Conservation (phyloP, 2,797 vertebrate genomes). For the Danionella dracula region DNA sequence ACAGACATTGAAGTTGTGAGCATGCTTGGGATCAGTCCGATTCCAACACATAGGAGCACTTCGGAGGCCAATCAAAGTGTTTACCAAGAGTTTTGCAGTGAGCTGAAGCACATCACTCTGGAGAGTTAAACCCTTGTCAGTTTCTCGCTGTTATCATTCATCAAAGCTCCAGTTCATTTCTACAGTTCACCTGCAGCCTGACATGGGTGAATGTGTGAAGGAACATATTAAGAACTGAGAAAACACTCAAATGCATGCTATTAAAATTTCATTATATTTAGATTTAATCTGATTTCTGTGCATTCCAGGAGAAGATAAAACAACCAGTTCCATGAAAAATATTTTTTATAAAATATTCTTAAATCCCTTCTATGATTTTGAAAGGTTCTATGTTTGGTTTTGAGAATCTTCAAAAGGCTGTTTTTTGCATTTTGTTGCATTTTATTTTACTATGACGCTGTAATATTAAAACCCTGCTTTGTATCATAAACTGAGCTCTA, state of each 20-base stretch:
- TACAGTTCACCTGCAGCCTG: constrained; percentile 38
- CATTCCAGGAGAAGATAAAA: no score
- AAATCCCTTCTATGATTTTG: no score
- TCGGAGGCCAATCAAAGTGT: constrained; percentile 16
- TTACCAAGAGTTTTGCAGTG: constrained; percentile 43
- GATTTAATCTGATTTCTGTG: no score
- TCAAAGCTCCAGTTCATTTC: constrained; percentile 31
- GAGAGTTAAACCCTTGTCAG: constrained; percentile 40
- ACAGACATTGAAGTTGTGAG: constrained; percentile 2
- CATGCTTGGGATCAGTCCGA: neutral
- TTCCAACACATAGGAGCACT: neutral
- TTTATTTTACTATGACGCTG: no score
- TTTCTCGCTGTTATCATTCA: constrained; percentile 40
- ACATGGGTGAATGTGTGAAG: constrained; percentile 1
- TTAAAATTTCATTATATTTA: no score
- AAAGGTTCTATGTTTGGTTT: no score
- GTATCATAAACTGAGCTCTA: no score
- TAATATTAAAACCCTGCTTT: no score
- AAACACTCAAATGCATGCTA: neutral
- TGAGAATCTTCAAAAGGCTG: no score
- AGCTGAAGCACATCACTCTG: constrained; percentile 38
- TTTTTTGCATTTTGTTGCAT: no score
- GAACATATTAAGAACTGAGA: neutral
- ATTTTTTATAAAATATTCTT: no score
- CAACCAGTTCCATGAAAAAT: no score